Conservation (phyloP, 2,113 vertebrate genomes). For the Python bivittatus region DNA sequence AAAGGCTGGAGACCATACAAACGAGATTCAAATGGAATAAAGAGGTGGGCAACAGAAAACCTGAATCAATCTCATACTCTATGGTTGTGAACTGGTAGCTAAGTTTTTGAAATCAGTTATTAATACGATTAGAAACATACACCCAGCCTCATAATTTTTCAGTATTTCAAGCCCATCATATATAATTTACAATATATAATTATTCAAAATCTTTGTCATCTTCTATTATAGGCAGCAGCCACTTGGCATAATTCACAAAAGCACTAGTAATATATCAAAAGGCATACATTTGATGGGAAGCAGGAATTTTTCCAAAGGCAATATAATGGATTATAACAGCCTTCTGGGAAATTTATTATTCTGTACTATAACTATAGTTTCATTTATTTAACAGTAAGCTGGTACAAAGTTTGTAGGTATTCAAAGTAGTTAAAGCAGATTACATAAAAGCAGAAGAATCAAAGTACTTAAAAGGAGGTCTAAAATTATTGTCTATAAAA, state of each 20-base stretch:
- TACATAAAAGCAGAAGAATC: slow-evolving; percentile 5
- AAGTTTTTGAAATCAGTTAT: neutral
- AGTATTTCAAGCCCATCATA: neutral
- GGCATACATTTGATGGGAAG: neutral
- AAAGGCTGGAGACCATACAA: neutral
- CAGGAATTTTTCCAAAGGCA: slow-evolving; percentile 1
- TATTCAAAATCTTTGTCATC: neutral
- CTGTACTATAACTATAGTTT: neutral
- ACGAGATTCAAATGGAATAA: neutral
- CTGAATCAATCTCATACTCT: neutral
- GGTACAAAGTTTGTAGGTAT: slow-evolving; percentile 8
- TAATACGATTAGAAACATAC: neutral
- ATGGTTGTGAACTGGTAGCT: neutral
- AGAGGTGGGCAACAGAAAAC: neutral
- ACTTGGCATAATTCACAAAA: neutral
- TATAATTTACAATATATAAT: neutral
- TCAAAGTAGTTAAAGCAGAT: slow-evolving; percentile 12
- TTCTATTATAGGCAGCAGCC: neutral
- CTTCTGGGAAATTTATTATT: slow-evolving; percentile 22
- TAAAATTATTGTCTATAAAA: slow-evolving; percentile 15
- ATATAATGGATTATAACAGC: slow-evolving; percentile 22
- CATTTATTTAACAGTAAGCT: slow-evolving; percentile 19
- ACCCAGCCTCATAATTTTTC: neutral
- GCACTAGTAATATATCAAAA: neutral
- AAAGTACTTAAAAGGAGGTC: slow-evolving; percentile 10